Evolutionary conservation across 2,113 vertebrate species (phyloP).

Genomic region (Bettongia penicillata): DNA sequence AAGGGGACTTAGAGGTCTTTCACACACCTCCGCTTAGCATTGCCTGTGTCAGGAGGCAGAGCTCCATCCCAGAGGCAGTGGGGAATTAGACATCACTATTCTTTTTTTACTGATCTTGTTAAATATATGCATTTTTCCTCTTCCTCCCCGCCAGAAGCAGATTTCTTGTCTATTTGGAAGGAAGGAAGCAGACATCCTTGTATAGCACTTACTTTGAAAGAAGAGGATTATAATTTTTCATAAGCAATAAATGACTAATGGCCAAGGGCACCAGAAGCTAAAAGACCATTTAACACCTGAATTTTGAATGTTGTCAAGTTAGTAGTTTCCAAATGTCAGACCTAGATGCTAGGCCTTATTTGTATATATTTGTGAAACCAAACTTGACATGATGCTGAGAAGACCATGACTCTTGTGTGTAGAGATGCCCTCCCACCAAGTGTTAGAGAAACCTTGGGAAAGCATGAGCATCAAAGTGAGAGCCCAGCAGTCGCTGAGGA

Average conservation of each 20-base stretch:
- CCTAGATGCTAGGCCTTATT: constrained; percentile 8
- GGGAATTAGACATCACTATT: accelerated
- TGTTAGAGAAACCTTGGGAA: constrained; percentile 38
- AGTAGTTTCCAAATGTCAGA: constrained; percentile 22
- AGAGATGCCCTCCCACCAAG: constrained; percentile 49
- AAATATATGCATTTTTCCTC: constrained; percentile 1
- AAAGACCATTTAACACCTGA: not conserved
- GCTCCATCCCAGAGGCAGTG: not conserved
- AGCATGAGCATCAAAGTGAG: constrained; percentile 12
- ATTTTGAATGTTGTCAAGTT: constrained; percentile 44
- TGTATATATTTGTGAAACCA: constrained; percentile 52
- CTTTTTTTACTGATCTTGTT: not conserved
- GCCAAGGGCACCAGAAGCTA: constrained; percentile 21
- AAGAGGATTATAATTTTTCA: constrained; percentile 1
- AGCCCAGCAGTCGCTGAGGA: not conserved
- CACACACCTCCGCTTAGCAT: not conserved
- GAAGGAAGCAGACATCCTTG: constrained; percentile 31
- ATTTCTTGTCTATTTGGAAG: constrained; percentile 28
- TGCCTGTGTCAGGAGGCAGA: not conserved
- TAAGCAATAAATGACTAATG: not conserved
- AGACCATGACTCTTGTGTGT: constrained; percentile 52
- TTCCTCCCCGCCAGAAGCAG: constrained; percentile 29
- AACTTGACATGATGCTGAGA: constrained; percentile 57
- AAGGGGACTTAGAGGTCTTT: not conserved
- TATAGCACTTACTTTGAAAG: constrained; percentile 13